Conservation (phyloP, 2,113 vertebrate genomes). For the Meriones unguiculatus region DNA sequence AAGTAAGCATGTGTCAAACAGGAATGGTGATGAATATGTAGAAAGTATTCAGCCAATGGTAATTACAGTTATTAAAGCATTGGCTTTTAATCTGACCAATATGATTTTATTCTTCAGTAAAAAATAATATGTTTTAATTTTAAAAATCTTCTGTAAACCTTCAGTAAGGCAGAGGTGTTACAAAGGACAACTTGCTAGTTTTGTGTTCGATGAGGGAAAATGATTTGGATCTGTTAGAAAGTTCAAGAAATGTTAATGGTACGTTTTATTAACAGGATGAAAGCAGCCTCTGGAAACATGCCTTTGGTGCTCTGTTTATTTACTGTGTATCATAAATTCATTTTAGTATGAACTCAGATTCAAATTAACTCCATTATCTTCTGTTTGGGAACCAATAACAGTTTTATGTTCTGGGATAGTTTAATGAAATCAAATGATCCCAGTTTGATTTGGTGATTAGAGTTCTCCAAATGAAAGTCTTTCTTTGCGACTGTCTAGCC, state of each 20-base stretch:
- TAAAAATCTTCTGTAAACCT: neutral
- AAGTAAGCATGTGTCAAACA: neutral
- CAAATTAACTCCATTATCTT: constrained; percentile 68
- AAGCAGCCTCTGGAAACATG: constrained; percentile 38
- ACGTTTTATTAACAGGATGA: constrained; percentile 62
- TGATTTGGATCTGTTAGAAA: constrained; percentile 50
- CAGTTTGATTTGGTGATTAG: constrained; percentile 58
- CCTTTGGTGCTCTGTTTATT: constrained; percentile 44
- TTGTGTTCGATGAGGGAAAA: neutral
- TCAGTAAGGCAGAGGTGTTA: neutral
- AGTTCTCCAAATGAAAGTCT: constrained; percentile 46
- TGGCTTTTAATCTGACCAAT: neutral
- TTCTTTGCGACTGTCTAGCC: constrained; percentile 13
- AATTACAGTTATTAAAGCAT: neutral
- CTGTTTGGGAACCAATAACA: constrained; percentile 62
- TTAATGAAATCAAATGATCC: constrained; percentile 57
- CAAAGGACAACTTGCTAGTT: neutral
- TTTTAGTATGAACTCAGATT: constrained; percentile 69
- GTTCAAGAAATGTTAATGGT: constrained; percentile 51
- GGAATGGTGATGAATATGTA: neutral
- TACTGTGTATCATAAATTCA: constrained; percentile 62
- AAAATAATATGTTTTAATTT: neutral
- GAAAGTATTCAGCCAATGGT: neutral
- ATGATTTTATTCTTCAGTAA: neutral
- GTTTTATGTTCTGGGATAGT: constrained; percentile 48